Conservation (phyloP, 35 echinoderm and acorn worm species). For the Diadema setosum region DNA sequence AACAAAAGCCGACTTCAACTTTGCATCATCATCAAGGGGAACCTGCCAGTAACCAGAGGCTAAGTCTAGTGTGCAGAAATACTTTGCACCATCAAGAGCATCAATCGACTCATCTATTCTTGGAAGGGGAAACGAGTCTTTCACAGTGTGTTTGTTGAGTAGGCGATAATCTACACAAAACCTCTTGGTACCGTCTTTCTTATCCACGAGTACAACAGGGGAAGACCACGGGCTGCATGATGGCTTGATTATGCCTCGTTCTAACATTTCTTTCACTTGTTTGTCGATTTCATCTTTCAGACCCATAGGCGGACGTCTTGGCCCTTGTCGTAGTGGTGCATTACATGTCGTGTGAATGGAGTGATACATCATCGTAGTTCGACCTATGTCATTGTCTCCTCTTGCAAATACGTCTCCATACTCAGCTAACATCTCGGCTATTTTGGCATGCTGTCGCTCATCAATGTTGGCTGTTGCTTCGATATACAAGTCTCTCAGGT, state of each 20-base stretch:
- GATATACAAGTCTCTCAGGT: too few relatives aligned
- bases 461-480: too few relatives aligned
- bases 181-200: constrained; percentile 41
- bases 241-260: constrained; percentile 36
- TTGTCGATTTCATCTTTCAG: constrained; percentile 31
- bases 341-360: too few relatives aligned
- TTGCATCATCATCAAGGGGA: constrained; percentile 8
- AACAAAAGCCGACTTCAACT: constrained; percentile 24
- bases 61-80: constrained; percentile 53
- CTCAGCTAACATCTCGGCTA: too few relatives aligned
- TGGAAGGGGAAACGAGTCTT: constrained; percentile 64
- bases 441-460: too few relatives aligned
- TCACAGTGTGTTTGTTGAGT: constrained; percentile 25
- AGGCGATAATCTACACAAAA: constrained; percentile 70
- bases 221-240: constrained; percentile 61
- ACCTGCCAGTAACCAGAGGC: constrained; percentile 68
- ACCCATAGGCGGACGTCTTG: too few relatives aligned
- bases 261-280: constrained; percentile 32
- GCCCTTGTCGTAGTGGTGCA: too few relatives aligned
- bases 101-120: constrained; percentile 45
- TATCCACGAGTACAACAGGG: constrained; percentile 47
- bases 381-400: too few relatives aligned
- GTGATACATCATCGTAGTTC: too few relatives aligned
- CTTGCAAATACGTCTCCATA: too few relatives aligned
- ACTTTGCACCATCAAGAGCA: constrained; percentile 49